A percentile compares a stretch with the other conserved stretches of the same genome.
Conservation (phyloP, 1,140 invertebrate genomes). For the Drosophila elegans region DNA sequence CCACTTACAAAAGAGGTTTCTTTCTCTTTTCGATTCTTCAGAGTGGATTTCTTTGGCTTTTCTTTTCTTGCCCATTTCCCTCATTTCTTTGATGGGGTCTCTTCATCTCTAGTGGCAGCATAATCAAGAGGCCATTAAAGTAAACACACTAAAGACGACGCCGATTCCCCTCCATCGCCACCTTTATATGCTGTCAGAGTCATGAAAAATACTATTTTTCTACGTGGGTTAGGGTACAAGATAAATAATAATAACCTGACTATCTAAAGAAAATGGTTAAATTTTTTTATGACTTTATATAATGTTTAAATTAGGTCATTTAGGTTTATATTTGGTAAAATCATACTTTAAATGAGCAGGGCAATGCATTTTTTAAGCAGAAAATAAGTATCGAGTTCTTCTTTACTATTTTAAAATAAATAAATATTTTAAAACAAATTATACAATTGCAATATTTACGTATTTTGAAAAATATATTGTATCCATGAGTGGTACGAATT, state of each 20-base stretch:
- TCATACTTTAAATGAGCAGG: no score
- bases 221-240: background rate
- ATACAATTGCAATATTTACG: no score
- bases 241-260: background rate
- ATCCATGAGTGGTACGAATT: no score
- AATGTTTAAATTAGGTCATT: no score
- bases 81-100: constrained; percentile 38
- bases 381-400: no score
- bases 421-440: no score
- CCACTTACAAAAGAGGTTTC: constrained; percentile 51
- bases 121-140: constrained; percentile 78
- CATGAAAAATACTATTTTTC: constrained; percentile 13
- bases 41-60: constrained; percentile 26
- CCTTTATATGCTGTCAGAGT: constrained; percentile 9
- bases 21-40: constrained; percentile 51
- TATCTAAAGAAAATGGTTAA: no score
- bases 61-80: constrained; percentile 16
- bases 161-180: constrained; percentile 5
- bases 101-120: constrained; percentile 25
- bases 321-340: no score
- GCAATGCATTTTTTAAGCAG: no score
- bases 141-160: constrained; percentile 49
- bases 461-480: no score
- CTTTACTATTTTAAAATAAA: no score
- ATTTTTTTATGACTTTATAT: no score